These are phyloP conservation scores for Solenodon paradoxus DNA, from an alignment of 2,113 vertebrate genomes.

Conservation along the genomic window DNA sequence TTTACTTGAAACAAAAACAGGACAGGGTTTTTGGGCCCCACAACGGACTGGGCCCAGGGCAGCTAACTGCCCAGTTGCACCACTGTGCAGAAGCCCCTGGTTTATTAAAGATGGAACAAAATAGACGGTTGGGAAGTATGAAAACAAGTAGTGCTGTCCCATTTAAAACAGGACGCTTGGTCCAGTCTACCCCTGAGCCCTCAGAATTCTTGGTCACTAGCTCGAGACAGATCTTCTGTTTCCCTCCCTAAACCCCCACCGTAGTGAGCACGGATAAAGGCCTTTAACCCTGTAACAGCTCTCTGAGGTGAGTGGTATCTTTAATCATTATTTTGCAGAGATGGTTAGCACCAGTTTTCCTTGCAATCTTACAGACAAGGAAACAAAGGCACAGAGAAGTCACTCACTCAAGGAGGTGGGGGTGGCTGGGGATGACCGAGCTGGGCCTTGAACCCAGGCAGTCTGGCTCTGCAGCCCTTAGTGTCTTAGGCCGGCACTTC, in stretches of 20 bases:
- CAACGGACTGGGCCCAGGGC: too few species aligned
- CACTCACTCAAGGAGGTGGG: neutral
- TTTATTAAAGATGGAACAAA: too few species aligned
- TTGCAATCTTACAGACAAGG: neutral
- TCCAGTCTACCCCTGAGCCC: too few species aligned
- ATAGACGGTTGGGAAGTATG: too few species aligned
- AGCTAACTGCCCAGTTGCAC: too few species aligned
- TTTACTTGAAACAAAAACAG: too few species aligned
- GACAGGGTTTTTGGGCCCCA: too few species aligned
- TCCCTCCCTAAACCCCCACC: neutral
- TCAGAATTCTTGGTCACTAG: neutral
- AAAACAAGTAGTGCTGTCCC: too few species aligned
- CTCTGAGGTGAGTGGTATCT: neutral
- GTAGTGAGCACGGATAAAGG: neutral
- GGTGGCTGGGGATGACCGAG: too few species aligned
- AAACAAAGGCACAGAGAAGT: neutral
- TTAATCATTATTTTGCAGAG: neutral
- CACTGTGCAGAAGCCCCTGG: too few species aligned
- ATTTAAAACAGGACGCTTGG: too few species aligned
- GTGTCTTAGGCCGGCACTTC: neutral
- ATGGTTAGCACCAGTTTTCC: neutral
- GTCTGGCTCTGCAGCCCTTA: neutral
- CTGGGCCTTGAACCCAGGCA: neutral
- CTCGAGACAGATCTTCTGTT: too few species aligned
- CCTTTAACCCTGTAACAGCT: neutral